phyloP scores from a whole-genome alignment of 2,888 invertebrate species.

The Chloromyia formosa region DNA sequence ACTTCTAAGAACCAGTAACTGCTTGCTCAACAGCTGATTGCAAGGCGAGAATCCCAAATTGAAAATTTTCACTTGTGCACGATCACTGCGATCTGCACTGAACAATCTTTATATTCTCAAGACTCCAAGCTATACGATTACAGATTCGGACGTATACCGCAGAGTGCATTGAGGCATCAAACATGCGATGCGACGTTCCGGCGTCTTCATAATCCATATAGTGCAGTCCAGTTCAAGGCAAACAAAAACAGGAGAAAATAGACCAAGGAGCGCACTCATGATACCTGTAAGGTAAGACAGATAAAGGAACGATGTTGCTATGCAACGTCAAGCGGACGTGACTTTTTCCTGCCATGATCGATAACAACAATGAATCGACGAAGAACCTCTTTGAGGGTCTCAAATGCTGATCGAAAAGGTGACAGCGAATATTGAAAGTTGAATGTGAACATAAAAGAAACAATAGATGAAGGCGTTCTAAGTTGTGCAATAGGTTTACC shows the following conservation, averaged over 20 bases:
- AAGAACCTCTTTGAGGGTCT: constrained; percentile 10
- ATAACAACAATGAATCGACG: background rate
- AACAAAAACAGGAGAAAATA: constrained; percentile 11
- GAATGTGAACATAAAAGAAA: background rate
- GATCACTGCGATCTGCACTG: constrained; percentile 11
- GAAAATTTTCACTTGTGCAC: constrained; percentile 38
- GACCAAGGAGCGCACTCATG: background rate
- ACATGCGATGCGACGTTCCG: background rate
- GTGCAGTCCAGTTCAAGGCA: constrained; percentile 4
- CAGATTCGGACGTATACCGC: too few relatives aligned
- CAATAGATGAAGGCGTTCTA: constrained; percentile 34
- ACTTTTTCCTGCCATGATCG: constrained; percentile 32
- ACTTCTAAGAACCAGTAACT: constrained; percentile 47
- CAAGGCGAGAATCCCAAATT: constrained; percentile 32
- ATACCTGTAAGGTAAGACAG: constrained; percentile 17
- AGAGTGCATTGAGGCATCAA: constrained; percentile 7
- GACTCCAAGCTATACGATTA: background rate
- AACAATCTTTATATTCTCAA: constrained; percentile 3
- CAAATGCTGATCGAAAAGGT: constrained; percentile 26
- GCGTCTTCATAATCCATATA: constrained; percentile 37
- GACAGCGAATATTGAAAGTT: constrained; percentile 30
- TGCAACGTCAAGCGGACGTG: constrained; percentile 33
- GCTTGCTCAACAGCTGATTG: constrained; percentile 48
- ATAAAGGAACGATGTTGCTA: background rate
- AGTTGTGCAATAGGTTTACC: constrained; percentile 18